Evolutionary conservation across 2,797 vertebrate genomes (phyloP), one percentile per base, ranked within the genome.

Genomic region (Enteromius radiatus): DNA sequence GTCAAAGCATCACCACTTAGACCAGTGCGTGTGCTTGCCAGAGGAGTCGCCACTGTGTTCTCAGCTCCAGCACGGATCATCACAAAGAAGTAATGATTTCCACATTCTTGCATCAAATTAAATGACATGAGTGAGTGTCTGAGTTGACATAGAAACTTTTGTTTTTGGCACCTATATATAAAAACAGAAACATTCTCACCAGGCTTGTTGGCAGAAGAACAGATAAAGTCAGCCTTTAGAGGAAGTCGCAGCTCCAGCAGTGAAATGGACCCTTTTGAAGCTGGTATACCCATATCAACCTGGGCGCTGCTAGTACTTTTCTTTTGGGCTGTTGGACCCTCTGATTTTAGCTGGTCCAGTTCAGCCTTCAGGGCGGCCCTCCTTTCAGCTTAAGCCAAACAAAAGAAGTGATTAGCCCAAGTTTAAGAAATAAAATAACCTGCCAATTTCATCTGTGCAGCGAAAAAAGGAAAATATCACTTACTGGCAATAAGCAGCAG

Each of bases 181-280:
- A 3, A 83, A 23, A 21, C 12, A 76, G 19, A 64, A 75, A 1
- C 6, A 1, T 4, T 56, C n/a, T 33, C 65, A 98, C 98, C 97
- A 92, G 96, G 94, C 85, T 95, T 98, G 89, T 96, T 97, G 86
- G 91, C 93, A 0, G 93, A 93, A 71, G 96, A 93, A 52, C 98
- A 99, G 9, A 98, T 95, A 89, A 99, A 99, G 80, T 99, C 98
- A 12, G 97, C 96, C 91, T 99, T 99, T 0, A 99, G 95, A 79
- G 98, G 98, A 83, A 99, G 93, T 38, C 96, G 95, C 2, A 99
- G 90, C 88, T 99, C 97, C 80, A 96, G 96, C 86, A 99, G 89
- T 21, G 93, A 94, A 86, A 99, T 90, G 31, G 96, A 96, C 65
- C 98, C 98, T 75, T 90, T 96, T 63, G 97, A 97, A 28, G 97